A percentile compares a stretch with the other conserved stretches of the same genome.
phyloP scores from a whole-genome alignment of 2,888 invertebrate species.

The Leucophenga maculata region DNA sequence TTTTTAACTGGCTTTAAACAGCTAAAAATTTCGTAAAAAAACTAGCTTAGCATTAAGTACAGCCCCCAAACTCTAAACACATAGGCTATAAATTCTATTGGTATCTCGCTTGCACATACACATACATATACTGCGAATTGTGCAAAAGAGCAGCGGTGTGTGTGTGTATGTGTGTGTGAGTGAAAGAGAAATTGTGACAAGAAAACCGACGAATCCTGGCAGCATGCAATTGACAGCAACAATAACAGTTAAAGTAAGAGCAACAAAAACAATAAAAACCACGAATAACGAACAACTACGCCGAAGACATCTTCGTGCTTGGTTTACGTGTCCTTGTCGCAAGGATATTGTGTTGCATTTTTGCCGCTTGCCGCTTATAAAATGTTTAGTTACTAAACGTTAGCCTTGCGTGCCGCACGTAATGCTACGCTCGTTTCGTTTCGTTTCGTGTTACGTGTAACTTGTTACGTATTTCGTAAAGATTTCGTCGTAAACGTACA shows the following conservation, averaged over 20 bases:
- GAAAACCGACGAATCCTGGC: slow-evolving; percentile 61
- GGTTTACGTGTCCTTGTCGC: slow-evolving; percentile 33
- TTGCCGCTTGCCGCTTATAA: slow-evolving; percentile 28
- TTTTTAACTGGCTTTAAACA: not conserved
- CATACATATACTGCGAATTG: slow-evolving; percentile 33
- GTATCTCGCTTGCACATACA: slow-evolving; percentile 8
- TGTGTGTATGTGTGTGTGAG: slow-evolving; percentile 4
- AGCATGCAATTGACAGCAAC: slow-evolving; percentile 41
- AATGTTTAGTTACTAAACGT: slow-evolving; percentile 65
- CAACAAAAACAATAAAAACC: slow-evolving; percentile 28
- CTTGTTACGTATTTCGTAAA: slow-evolving; percentile 31
- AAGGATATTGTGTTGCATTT: slow-evolving; percentile 28
- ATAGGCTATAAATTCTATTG: slow-evolving; percentile 5
- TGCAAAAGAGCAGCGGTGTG: not conserved
- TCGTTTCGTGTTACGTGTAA: slow-evolving; percentile 24
- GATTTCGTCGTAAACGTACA: not conserved
- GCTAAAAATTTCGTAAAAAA: not conserved
- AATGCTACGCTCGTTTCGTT: slow-evolving; percentile 17
- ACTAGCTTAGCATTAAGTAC: not conserved
- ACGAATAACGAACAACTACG: slow-evolving; percentile 16
- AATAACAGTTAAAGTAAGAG: slow-evolving; percentile 23
- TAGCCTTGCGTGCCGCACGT: slow-evolving; percentile 67
- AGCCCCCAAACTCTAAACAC: slow-evolving; percentile 28
- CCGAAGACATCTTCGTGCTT: slow-evolving; percentile 21
- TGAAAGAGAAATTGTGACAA: slow-evolving; percentile 28